Conservation (phyloP, 2,113 vertebrate genomes). For the Chloropsis cyanopogon region DNA sequence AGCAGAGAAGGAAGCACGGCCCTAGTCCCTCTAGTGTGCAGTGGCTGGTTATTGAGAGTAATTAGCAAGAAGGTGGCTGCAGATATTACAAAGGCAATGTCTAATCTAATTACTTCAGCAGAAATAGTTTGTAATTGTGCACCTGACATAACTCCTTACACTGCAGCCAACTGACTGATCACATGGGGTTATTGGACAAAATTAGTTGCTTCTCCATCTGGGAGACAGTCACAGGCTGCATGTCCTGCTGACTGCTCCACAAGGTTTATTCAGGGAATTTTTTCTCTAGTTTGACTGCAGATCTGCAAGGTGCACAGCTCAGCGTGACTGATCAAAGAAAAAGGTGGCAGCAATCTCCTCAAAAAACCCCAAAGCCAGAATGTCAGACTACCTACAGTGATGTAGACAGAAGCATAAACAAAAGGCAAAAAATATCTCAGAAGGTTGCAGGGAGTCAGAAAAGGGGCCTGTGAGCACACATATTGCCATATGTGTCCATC, state of each 20-base stretch:
- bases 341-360: not conserved
- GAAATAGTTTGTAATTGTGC: not conserved
- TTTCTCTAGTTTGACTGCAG: not conserved
- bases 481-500: not conserved
- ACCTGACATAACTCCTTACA: conserved; percentile 12
- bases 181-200: conserved; percentile 26
- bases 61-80: not conserved
- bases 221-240: not conserved
- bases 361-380: not conserved
- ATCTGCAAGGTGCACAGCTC: not conserved
- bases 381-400: not conserved
- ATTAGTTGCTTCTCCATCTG: conserved; percentile 35
- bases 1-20: not conserved
- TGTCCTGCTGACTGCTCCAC: not conserved
- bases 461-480: not conserved
- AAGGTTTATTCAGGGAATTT: not conserved
- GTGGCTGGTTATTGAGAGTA: not conserved
- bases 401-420: not conserved
- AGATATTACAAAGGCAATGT: conserved; percentile 6
- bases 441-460: not conserved
- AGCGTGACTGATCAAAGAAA: not conserved
- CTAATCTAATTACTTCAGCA: conserved; percentile 43
- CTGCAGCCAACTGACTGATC: conserved; percentile 24
- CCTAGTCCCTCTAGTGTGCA: not conserved
- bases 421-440: not conserved